A percentile compares a stretch with the other conserved stretches of the same genome.
phyloP scores from a whole-genome alignment of 2,113 vertebrate genomes.

The Microtus oregoni region DNA sequence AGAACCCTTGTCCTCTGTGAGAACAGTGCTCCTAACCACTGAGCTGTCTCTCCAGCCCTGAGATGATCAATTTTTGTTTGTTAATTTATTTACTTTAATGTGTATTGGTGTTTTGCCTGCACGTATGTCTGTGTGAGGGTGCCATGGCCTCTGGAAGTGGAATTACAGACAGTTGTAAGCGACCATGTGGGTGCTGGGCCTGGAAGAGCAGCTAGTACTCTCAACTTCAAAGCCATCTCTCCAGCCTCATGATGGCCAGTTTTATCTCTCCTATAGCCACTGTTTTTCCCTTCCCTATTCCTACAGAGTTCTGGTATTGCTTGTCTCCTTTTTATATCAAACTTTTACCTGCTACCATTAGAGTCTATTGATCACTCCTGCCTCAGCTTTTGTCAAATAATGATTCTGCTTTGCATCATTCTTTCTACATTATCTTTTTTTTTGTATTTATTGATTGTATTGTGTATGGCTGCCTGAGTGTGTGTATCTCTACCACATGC shows the following conservation, averaged over 20 bases:
- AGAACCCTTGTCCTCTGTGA: background rate
- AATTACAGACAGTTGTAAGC: background rate
- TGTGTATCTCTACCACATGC: background rate
- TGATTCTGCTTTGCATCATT: background rate
- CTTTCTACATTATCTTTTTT: background rate
- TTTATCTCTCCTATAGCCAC: background rate
- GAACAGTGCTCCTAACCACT: background rate
- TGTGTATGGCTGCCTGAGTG: background rate
- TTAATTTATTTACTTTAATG: background rate
- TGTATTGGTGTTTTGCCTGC: background rate
- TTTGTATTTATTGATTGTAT: background rate
- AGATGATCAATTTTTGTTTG: background rate
- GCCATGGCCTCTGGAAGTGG: background rate
- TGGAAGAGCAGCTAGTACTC: background rate
- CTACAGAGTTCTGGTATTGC: background rate
- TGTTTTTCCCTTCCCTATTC: background rate
- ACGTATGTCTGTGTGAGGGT: background rate
- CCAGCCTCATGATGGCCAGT: background rate
- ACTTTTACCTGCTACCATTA: background rate
- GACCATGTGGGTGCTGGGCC: background rate
- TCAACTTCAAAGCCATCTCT: background rate
- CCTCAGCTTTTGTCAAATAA: background rate
- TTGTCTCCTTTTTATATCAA: background rate
- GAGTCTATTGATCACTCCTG: background rate
- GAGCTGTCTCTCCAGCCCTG: background rate